Conservation (phyloP, 2,113 vertebrate genomes). For the Epinephelus fuscoguttatus region DNA sequence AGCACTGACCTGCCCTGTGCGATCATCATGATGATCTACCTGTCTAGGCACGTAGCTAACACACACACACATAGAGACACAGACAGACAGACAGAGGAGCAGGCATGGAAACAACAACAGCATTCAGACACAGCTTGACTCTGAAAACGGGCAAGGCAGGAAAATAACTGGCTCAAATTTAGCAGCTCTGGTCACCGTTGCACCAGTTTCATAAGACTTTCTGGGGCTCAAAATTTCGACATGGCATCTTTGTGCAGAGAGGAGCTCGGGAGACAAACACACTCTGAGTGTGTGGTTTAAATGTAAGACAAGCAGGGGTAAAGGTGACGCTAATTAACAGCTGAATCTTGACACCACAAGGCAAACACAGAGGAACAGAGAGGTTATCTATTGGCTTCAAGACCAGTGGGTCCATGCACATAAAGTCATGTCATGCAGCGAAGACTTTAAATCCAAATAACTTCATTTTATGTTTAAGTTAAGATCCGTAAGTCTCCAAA, state of each 20-base stretch:
- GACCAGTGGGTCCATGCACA: neutral
- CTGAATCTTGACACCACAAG: neutral
- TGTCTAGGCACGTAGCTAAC: conserved; percentile 33
- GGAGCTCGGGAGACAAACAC: neutral
- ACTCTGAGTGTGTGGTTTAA: too few relatives aligned
- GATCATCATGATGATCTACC: conserved; percentile 21
- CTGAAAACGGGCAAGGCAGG: neutral
- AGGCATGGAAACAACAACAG: conserved; percentile 2
- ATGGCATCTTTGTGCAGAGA: neutral
- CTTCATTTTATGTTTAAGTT: neutral
- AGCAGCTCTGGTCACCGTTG: neutral
- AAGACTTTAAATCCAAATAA: neutral
- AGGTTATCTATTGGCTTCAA: neutral
- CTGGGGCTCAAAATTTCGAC: neutral
- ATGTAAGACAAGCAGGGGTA: neutral
- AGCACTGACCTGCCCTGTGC: conserved; percentile 22
- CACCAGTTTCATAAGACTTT: neutral
- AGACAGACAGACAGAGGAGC: conserved; percentile 6
- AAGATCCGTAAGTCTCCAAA: neutral
- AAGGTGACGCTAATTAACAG: neutral
- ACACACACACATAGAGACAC: conserved; percentile 1
- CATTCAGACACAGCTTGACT: neutral
- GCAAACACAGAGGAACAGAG: neutral
- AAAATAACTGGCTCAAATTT: neutral
- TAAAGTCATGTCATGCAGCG: neutral